Percentiles rank a stretch among this genome's conserved stretches.
Conservation (phyloP, 2,113 vertebrate species). For the Anas platyrhynchos region DNA sequence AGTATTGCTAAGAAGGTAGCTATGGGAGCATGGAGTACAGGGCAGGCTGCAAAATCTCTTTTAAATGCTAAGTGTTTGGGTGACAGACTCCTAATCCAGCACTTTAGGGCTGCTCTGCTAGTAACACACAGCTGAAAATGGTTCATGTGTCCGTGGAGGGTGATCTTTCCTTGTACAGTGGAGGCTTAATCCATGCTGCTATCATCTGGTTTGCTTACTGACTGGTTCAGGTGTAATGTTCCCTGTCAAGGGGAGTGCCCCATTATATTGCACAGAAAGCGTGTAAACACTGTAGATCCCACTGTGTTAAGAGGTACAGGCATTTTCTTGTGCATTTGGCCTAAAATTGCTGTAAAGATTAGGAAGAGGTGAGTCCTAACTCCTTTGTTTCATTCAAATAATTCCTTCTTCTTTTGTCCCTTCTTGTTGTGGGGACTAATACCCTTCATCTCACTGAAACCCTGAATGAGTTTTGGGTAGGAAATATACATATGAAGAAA, state of each 20-base stretch:
- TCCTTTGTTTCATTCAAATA: background rate
- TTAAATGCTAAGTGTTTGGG: background rate
- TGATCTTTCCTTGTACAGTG: too few relatives aligned
- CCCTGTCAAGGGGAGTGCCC: background rate
- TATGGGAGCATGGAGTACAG: rapidly evolving
- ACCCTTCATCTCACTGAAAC: background rate
- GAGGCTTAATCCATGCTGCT: background rate
- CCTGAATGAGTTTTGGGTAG: background rate
- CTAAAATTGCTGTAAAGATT: background rate
- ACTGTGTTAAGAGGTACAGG: rapidly evolving
- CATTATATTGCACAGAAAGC: rapidly evolving
- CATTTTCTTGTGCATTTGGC: background rate
- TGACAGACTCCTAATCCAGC: rapidly evolving
- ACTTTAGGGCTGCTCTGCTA: background rate
- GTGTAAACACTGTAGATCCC: rapidly evolving
- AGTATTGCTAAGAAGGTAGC: background rate
- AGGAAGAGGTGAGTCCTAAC: background rate
- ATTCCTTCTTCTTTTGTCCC: background rate
- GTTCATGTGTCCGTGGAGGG: background rate
- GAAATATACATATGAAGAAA: too few relatives aligned
- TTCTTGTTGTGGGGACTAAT: background rate
- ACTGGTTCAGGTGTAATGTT: background rate
- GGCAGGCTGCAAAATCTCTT: background rate
- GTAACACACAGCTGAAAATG: rapidly evolving
- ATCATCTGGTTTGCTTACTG: background rate